A percentile compares a stretch with the other conserved stretches of the same genome.
Conservation (phyloP, 2,888 invertebrate species). For the Rhingia campestris region DNA sequence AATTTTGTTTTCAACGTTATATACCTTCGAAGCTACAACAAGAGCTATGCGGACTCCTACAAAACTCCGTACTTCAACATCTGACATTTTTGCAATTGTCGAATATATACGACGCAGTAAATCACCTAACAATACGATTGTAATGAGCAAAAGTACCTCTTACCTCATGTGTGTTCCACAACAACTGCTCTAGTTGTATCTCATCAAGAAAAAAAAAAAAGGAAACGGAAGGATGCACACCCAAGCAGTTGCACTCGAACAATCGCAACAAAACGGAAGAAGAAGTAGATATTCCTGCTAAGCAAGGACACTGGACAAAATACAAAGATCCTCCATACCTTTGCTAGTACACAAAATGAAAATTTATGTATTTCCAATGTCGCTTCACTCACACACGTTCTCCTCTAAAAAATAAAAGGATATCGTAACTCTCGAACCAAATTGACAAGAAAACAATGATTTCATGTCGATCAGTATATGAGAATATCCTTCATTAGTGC, state of each 20-base stretch:
- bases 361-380: slow-evolving; percentile 46
- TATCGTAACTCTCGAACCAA: slow-evolving; percentile 51
- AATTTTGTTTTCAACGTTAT: too few species aligned
- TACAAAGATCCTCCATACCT: slow-evolving; percentile 11
- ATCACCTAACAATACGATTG: slow-evolving; percentile 57
- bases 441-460: slow-evolving; percentile 46
- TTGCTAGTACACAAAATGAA: slow-evolving; percentile 22
- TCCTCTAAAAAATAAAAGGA: slow-evolving; percentile 14
- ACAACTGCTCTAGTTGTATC: slow-evolving; percentile 9
- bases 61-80: neutral
- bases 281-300: slow-evolving; percentile 12
- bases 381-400: neutral
- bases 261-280: slow-evolving; percentile 34
- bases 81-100: neutral
- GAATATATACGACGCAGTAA: slow-evolving; percentile 18
- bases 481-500: slow-evolving; percentile 62
- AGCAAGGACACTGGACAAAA: slow-evolving; percentile 19
- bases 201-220: slow-evolving; percentile 1
- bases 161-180: slow-evolving; percentile 44
- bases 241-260: slow-evolving; percentile 36
- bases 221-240: slow-evolving; percentile 44
- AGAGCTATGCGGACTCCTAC: neutral
- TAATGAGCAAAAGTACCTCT: slow-evolving; percentile 43
- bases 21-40: too few species aligned
- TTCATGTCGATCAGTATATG: slow-evolving; percentile 25